Evolutionary conservation across 2,113 vertebrate species (phyloP).

Genomic region (Camelus bactrianus): DNA sequence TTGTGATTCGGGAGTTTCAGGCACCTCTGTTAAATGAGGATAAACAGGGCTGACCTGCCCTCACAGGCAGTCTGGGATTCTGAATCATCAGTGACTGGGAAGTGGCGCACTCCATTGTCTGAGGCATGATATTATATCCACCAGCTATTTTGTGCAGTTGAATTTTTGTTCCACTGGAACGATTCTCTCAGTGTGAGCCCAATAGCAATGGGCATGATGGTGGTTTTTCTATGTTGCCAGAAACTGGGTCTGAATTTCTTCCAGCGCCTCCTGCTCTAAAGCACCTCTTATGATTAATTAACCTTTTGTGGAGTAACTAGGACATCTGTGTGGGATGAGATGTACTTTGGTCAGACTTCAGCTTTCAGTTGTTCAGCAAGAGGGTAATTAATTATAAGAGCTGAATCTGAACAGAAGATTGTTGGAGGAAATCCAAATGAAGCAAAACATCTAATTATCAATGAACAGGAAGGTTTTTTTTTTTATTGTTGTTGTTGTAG

Average conservation of each 20-base stretch:
- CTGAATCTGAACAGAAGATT: slow-evolving; percentile 67
- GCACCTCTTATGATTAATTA: slow-evolving; percentile 77
- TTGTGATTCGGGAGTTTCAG: slow-evolving; percentile 3
- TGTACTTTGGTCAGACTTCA: slow-evolving; percentile 70
- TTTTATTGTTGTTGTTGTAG: slow-evolving; percentile 10
- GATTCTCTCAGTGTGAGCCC: slow-evolving; percentile 50
- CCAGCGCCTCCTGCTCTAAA: slow-evolving; percentile 62
- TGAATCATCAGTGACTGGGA: slow-evolving; percentile 60
- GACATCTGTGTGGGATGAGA: slow-evolving; percentile 73
- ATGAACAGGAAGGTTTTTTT: slow-evolving; percentile 47
- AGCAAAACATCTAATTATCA: slow-evolving; percentile 77
- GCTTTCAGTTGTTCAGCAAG: slow-evolving; percentile 71
- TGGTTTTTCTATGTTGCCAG: slow-evolving; percentile 55
- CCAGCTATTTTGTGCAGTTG: not conserved
- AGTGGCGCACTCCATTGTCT: slow-evolving; percentile 54
- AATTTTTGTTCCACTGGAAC: not conserved
- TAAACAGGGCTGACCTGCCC: slow-evolving; percentile 70
- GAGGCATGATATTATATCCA: slow-evolving; percentile 60
- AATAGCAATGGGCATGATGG: slow-evolving; percentile 49
- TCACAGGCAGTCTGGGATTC: slow-evolving; percentile 27
- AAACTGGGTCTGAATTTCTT: slow-evolving; percentile 68
- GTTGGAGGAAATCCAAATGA: slow-evolving; percentile 68
- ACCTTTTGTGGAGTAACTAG: slow-evolving; percentile 75
- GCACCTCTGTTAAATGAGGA: slow-evolving; percentile 58
- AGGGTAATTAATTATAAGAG: slow-evolving; percentile 80